Evolutionary conservation across 2,113 vertebrate species (phyloP).

Genomic region (Laticauda laticaudata): DNA sequence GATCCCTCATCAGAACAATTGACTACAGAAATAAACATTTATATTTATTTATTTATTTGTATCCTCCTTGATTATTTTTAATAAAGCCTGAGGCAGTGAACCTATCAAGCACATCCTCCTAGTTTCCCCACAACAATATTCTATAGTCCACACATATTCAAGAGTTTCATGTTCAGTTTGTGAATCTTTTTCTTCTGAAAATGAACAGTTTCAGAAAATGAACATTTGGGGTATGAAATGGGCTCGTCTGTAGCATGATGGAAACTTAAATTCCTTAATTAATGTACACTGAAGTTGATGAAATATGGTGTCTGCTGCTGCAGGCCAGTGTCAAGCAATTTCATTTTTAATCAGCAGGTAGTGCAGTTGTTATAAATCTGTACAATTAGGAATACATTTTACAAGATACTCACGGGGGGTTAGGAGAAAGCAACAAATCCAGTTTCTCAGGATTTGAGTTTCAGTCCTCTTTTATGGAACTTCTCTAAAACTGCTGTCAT

Average conservation of each 20-base stretch:
- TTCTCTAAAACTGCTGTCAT: neutral
- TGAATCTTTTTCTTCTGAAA: neutral
- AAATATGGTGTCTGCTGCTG: neutral
- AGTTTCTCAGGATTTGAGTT: neutral
- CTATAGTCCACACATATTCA: neutral
- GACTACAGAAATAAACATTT: neutral
- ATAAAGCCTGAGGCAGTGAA: neutral
- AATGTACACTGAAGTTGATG: neutral
- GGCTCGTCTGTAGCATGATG: neutral
- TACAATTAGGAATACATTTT: neutral
- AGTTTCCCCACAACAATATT: neutral
- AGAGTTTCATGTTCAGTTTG: neutral
- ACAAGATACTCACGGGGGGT: neutral
- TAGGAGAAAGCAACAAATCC: neutral
- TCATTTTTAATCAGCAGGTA: neutral
- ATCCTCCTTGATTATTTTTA: neutral
- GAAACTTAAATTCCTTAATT: neutral
- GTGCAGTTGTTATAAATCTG: neutral
- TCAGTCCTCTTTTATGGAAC: neutral
- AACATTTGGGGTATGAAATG: neutral
- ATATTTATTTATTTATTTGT: neutral
- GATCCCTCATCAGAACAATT: neutral
- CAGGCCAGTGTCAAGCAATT: neutral
- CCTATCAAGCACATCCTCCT: neutral
- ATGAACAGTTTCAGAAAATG: neutral